Conservation (phyloP, 2,888 invertebrate species). For the Gymnoscelis rufifasciata region DNA sequence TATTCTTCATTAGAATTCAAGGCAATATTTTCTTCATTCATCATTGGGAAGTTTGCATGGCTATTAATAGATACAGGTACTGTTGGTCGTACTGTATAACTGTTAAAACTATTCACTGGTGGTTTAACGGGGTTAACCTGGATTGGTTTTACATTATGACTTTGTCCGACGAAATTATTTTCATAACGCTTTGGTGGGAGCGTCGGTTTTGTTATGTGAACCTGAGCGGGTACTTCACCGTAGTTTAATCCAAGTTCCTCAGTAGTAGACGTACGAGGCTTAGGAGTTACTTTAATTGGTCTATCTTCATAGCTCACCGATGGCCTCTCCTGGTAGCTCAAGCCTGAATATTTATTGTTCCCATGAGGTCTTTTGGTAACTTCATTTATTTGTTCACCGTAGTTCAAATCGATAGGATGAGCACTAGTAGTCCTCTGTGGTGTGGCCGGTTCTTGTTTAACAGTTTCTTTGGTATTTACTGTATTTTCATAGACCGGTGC, state of each 20-base stretch:
- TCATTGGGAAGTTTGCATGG: constrained; percentile 74
- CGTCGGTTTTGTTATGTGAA: constrained; percentile 6
- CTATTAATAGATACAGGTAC: constrained; percentile 54
- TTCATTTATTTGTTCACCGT: constrained; percentile 8
- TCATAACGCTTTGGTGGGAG: constrained; percentile 11
- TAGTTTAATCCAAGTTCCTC: constrained; percentile 9
- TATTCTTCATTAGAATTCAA: constrained; percentile 32
- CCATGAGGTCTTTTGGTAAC: neutral
- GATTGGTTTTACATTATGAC: constrained; percentile 30
- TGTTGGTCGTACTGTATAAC: constrained; percentile 30
- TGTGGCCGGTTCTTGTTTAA: constrained; percentile 7
- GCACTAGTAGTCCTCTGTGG: constrained; percentile 2
- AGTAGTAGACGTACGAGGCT: neutral
- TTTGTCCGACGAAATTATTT: constrained; percentile 16
- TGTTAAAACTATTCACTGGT: constrained; percentile 3
- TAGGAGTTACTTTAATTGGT: constrained; percentile 7
- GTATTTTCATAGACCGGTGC: constrained; percentile 15
- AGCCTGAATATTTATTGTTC: constrained; percentile 1
- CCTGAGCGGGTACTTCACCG: constrained; percentile 10
- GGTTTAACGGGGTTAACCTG: constrained; percentile 10
- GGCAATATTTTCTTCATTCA: constrained; percentile 42
- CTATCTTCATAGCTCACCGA: constrained; percentile 4
- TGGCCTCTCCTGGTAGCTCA: constrained; percentile 5
- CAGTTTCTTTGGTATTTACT: constrained; percentile 9
- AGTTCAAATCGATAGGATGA: constrained; percentile 3